These are phyloP conservation scores for Autographa gamma DNA, from an alignment of 2,888 invertebrate genomes.

Conservation along the genomic window DNA sequence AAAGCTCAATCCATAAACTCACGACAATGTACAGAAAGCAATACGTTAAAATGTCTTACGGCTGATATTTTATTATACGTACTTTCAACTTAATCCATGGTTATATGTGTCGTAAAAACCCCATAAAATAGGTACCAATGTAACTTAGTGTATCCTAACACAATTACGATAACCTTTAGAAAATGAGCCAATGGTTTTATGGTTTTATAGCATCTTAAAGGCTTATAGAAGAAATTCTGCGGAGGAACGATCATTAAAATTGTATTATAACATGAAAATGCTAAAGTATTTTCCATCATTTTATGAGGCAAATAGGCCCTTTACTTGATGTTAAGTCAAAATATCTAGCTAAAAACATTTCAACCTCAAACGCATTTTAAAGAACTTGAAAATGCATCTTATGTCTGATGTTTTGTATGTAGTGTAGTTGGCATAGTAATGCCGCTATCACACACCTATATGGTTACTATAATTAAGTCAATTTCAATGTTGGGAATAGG, in stretches of 20 bases:
- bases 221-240: slow-evolving; percentile 22
- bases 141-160: slow-evolving; percentile 44
- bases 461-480: no score
- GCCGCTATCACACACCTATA: no score
- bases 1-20: slow-evolving; percentile 28
- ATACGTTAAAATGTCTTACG: slow-evolving; percentile 48
- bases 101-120: slow-evolving; percentile 58
- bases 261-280: slow-evolving; percentile 21
- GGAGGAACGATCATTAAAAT: slow-evolving; percentile 46
- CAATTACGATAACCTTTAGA: slow-evolving; percentile 53
- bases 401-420: no score
- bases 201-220: slow-evolving; percentile 44
- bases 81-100: slow-evolving; percentile 62
- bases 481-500: no score
- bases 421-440: no score
- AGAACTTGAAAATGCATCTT: no score
- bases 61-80: slow-evolving; percentile 57
- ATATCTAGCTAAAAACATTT: no score
- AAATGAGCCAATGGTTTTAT: slow-evolving; percentile 54
- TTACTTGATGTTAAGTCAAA: no score
- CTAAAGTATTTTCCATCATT: no score
- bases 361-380: no score
- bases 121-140: slow-evolving; percentile 58
- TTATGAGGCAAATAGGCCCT: no score
- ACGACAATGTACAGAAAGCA: slow-evolving; percentile 40